Evolutionary conservation across 2,797 vertebrate species (phyloP).

Genomic region (Melanotaenia boesemani): DNA sequence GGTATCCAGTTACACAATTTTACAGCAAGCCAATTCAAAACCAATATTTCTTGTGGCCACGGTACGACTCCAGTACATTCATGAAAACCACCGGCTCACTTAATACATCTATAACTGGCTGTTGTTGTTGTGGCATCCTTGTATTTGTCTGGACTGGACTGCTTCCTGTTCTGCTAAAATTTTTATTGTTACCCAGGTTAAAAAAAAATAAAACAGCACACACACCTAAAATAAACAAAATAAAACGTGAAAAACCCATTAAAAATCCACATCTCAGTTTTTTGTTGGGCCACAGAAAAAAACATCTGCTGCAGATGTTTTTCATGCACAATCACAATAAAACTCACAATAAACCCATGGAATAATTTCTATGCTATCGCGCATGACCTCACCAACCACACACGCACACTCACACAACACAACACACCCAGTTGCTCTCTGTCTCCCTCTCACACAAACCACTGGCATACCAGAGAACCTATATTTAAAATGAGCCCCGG

Average conservation of each 20-base stretch:
- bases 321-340: constrained; percentile 35
- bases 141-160: constrained; percentile 12
- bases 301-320: constrained; percentile 29
- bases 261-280: constrained; percentile 22
- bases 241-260: background rate
- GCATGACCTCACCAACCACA: constrained; percentile 59
- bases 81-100: constrained; percentile 32
- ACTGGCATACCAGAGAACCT: constrained; percentile 80
- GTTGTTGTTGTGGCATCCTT: constrained; percentile 33
- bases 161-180: constrained; percentile 35
- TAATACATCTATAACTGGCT: constrained; percentile 32
- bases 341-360: constrained; percentile 42
- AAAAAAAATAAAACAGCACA: constrained; percentile 5
- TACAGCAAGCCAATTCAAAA: constrained; percentile 23
- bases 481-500: constrained; percentile 79
- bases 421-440: constrained; percentile 27
- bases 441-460: constrained; percentile 67
- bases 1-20: constrained; percentile 33
- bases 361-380: constrained; percentile 55
- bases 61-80: constrained; percentile 17
- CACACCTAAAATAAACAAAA: background rate
- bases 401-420: constrained; percentile 14
- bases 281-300: constrained; percentile 26
- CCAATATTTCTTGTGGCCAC: constrained; percentile 17
- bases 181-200: constrained; percentile 38